Conservation (phyloP, 2,888 invertebrate species). For the Erannis defoliaria region DNA sequence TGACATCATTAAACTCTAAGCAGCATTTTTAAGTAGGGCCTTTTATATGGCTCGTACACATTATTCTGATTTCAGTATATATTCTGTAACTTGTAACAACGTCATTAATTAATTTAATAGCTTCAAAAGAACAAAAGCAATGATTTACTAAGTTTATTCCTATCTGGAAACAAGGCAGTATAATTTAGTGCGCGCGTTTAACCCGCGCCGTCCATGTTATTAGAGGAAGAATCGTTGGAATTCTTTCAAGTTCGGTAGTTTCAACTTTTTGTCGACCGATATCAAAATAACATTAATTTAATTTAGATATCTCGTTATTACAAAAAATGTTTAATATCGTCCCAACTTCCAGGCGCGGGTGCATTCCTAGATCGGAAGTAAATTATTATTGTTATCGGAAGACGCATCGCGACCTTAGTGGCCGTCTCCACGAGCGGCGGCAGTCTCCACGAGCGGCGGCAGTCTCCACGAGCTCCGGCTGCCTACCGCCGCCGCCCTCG, state of each 20-base stretch:
- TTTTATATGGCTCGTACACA: too few species aligned
- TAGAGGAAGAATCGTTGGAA: background rate
- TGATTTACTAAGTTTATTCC: too few species aligned
- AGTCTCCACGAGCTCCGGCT: background rate
- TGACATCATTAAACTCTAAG: too few species aligned
- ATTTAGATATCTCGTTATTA: slow-evolving; percentile 40
- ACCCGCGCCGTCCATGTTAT: background rate
- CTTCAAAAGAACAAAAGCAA: background rate
- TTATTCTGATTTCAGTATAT: too few species aligned
- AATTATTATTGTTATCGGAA: slow-evolving; percentile 73
- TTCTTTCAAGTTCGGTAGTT: slow-evolving; percentile 29
- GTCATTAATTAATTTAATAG: too few species aligned
- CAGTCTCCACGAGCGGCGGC: background rate
- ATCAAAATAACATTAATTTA: slow-evolving; percentile 36
- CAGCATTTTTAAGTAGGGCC: too few species aligned
- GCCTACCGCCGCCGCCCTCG: too few species aligned
- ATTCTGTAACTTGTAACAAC: too few species aligned
- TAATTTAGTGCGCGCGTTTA: background rate
- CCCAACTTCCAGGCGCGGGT: slow-evolving; percentile 25
- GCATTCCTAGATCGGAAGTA: slow-evolving; percentile 60
- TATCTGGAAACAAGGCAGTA: too few species aligned
- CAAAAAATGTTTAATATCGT: slow-evolving; percentile 29
- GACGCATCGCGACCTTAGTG: slow-evolving; percentile 48
- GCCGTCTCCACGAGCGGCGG: background rate
- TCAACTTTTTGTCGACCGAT: slow-evolving; percentile 14